These are phyloP conservation scores for Albula glossodonta DNA, from an alignment of 2,113 vertebrate genomes.

Conservation along the genomic window DNA sequence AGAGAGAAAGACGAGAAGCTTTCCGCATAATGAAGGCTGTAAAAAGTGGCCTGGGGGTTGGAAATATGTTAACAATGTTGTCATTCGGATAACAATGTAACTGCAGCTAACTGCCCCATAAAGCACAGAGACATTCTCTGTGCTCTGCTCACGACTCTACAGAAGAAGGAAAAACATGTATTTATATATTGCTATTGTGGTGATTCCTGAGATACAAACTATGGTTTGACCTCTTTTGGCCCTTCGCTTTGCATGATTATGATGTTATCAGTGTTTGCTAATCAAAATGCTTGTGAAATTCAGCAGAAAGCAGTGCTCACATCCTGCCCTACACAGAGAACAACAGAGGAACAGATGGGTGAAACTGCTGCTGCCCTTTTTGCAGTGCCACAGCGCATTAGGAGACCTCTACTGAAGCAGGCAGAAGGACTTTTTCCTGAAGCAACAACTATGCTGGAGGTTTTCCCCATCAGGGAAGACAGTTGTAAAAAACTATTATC, in stretches of 20 bases:
- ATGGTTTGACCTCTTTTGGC: not conserved
- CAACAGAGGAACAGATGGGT: not conserved
- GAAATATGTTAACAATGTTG: slow-evolving; percentile 29
- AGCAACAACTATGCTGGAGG: not conserved
- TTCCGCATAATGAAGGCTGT: slow-evolving; percentile 43
- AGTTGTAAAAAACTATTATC: not conserved
- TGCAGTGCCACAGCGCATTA: not conserved
- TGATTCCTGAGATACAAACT: no score
- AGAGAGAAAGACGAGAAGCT: not conserved
- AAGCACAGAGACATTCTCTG: not conserved
- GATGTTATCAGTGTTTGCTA: not conserved
- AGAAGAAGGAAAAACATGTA: no score
- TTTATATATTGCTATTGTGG: no score
- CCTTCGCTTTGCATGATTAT: not conserved
- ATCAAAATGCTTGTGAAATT: not conserved
- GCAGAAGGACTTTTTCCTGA: not conserved
- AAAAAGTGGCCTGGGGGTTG: slow-evolving; percentile 36
- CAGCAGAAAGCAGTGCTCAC: not conserved
- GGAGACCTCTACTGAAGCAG: not conserved
- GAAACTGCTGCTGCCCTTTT: not conserved
- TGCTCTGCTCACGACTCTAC: no score
- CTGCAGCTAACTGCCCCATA: not conserved
- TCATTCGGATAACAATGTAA: not conserved
- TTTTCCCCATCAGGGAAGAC: not conserved
- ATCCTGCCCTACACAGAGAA: not conserved